Conservation (phyloP, 2,113 vertebrate species). For the Sinocyclocheilus anshuiensis region DNA sequence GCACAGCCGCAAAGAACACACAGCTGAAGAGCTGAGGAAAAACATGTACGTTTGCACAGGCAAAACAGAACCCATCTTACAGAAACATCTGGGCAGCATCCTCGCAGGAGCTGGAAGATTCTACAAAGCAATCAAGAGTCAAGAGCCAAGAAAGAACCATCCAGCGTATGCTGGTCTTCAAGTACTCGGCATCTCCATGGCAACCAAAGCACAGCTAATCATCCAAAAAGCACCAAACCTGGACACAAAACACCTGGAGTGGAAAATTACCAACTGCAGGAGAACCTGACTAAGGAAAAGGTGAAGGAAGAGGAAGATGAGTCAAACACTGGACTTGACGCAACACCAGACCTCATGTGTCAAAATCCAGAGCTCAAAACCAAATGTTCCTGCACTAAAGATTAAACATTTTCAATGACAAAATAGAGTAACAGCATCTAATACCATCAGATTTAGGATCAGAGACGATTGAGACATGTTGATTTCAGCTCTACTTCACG, state of each 20-base stretch:
- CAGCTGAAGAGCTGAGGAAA: slow-evolving; percentile 18
- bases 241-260: slow-evolving; percentile 25
- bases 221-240: slow-evolving; percentile 4
- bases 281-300: slow-evolving; percentile 5
- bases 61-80: slow-evolving; percentile 8
- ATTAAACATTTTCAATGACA: not conserved
- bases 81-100: slow-evolving; percentile 20
- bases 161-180: slow-evolving; percentile 17
- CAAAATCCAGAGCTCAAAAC: not conserved
- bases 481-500: not conserved
- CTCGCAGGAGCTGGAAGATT: slow-evolving; percentile 14
- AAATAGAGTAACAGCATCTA: not conserved
- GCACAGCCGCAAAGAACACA: slow-evolving; percentile 21
- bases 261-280: slow-evolving; percentile 11
- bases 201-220: slow-evolving; percentile 21
- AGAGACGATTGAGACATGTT: not conserved
- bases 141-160: slow-evolving; percentile 23
- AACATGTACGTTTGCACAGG: not conserved
- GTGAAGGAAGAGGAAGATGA: not conserved
- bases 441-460: not conserved
- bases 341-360: not conserved
- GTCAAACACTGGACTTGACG: not conserved
- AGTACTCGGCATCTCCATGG: slow-evolving; percentile 18
- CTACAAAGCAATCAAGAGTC: slow-evolving; percentile 31
- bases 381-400: not conserved